Base-by-base conservation (phyloP, 2,888 invertebrate species). In the Oxytorus armatus region DNA sequence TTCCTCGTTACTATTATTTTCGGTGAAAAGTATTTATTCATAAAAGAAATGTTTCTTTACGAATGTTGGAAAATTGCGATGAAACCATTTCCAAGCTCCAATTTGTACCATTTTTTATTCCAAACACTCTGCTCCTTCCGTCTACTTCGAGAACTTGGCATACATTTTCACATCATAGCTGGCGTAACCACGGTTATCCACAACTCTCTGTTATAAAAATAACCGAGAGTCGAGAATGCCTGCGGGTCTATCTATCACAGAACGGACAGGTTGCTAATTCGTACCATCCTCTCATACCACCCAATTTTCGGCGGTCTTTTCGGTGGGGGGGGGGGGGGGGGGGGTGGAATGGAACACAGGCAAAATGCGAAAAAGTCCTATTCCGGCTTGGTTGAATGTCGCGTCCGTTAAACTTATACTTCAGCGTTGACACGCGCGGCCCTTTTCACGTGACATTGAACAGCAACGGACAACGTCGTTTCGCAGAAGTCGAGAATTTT, bases 401-500 rank as follows among this genome's bases (percentile, higher is more conserved):
- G 33, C 3, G 16, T n/a, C 44, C 11, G n/a, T 57, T 57, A 25
- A 57, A 57, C 16, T 44, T 33, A 14, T 11, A 16, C 51, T 44
- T 47, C 10, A 25, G 47, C 21, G 0, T 29, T 33, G 33, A 18
- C n/a, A n/a, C 10, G 5, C 44, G 33, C 0, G 10, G 25, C n/a
- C 47, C 1, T 70, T 57, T 57, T 57, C 57, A 21, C 29, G 21
- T 33, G 33, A 36, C 44, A 70, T 57, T 33, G 47, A 33, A 57
- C 57, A 57, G 47, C 47, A 33, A 44, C 25, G 68, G 44, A 55
- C 55, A 55, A 16, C 14, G 55, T 69, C 57, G 47, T 47, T 70
- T 57, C 29, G 18, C 44, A 33, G n/a, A n/a, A 47, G 69, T 57
- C 44, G 42, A 57, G 33, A 33, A 44, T 33, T 70, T 69, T 57